phyloP scores from a whole-genome alignment of 2,113 vertebrate genomes.

The Pristiophorus japonicus region DNA sequence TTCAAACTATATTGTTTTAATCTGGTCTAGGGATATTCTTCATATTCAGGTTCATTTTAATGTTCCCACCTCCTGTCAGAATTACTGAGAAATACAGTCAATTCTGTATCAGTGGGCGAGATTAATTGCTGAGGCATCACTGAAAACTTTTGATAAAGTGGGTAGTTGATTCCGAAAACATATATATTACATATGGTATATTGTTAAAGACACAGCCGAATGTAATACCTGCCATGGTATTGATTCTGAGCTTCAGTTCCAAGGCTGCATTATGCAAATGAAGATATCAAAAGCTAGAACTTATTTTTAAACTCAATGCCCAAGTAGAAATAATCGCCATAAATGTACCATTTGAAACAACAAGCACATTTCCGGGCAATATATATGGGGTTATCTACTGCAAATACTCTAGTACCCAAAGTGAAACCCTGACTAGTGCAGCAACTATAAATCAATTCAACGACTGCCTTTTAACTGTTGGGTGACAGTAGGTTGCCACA shows the following conservation, averaged over 20 bases:
- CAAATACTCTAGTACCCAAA: neutral
- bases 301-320: neutral
- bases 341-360: neutral
- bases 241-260: neutral
- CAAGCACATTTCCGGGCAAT: neutral
- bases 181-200: neutral
- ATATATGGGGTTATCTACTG: neutral
- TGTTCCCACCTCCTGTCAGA: neutral
- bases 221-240: neutral
- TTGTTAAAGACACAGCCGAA: neutral
- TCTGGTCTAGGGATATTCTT: neutral
- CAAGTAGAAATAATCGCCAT: neutral
- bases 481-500: neutral
- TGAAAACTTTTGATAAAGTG: neutral
- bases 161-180: too few species aligned
- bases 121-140: neutral
- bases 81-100: neutral
- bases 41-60: neutral
- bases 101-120: neutral
- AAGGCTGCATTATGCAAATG: neutral
- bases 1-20: neutral
- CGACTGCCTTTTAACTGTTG: neutral
- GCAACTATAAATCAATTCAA: neutral
- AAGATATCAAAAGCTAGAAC: neutral
- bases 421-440: neutral